phyloP scores from a whole-genome alignment of 1,140 invertebrate species.

The Helicoverpa zea region DNA sequence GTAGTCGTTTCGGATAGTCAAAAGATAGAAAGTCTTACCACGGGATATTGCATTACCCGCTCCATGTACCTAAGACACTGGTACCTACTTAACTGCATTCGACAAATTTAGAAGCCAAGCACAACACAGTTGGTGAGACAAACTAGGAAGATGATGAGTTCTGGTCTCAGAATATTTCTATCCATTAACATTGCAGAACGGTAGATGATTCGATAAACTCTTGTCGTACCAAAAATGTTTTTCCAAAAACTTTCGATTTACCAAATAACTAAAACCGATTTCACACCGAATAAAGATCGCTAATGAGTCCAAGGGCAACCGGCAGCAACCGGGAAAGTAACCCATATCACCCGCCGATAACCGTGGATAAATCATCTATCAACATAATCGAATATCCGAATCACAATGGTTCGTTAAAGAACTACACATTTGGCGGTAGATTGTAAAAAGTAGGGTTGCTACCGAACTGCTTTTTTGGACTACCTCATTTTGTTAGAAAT shows the following conservation, averaged over 20 bases:
- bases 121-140: too few species aligned
- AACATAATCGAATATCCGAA: constrained; percentile 80
- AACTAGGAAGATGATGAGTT: too few species aligned
- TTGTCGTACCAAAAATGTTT: too few species aligned
- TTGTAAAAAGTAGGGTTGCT: constrained; percentile 26
- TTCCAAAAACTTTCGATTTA: constrained; percentile 19
- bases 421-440: constrained; percentile 46
- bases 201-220: background rate
- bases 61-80: too few species aligned
- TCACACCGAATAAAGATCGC: constrained; percentile 52
- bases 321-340: constrained; percentile 67
- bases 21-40: background rate
- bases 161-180: too few species aligned
- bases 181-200: too few species aligned
- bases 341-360: constrained; percentile 51
- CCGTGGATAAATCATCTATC: constrained; percentile 70
- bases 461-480: background rate
- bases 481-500: background rate
- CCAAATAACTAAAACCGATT: constrained; percentile 55
- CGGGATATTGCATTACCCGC: background rate
- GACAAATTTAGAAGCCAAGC: too few species aligned
- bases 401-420: constrained; percentile 84
- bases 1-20: too few species aligned
- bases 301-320: constrained; percentile 52
- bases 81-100: too few species aligned